Base-by-base conservation (phyloP, 2,113 vertebrate species). In the Vireo altiloquus region DNA sequence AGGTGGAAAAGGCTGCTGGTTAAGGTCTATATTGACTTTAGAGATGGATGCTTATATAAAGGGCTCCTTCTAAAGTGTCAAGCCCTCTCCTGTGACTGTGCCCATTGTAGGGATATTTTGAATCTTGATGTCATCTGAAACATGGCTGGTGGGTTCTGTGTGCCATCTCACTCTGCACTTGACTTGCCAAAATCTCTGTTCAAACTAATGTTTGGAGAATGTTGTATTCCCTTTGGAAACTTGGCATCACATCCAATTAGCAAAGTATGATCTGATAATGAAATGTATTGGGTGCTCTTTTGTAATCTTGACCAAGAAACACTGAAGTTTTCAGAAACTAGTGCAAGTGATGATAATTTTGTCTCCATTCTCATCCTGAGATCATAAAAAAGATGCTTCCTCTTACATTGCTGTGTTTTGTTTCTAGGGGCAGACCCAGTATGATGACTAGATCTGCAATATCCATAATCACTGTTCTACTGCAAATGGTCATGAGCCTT, bases 141-240 rank as follows among this genome's bases (percentile, higher is more conserved):
- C 23, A 2, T 0, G 1, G 35, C 1, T 3, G 23, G 9, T 52
- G 33, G 19, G 6, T 63, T 91, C 50, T 65, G 10, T 47, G 30
- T 57, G n/a, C 31, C 22, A 22, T 61, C 28, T 49, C 30, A 4
- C 10, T 47, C 35, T 83, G 9, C 40, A 16, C 16, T 64, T 75
- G 22, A 20, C n/a, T 63, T 69, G 37, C 63, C 46, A 77, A 47
- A 86, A 94, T 12, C 23, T 61, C 10, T 57, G 6, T 37, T 72
- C 28, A 53, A 4, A 25, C 7, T 31, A 61, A 11, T 31, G 20
- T 61, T 69, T 83, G 33, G 50, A 23, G 24, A 81, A 21, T 65
- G 23, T 15, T 44, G 7, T 78, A 14, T 88, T 68, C 10, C 28
- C 14, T 31, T 68, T 47, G 40, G 15, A 76, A 72, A 57, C 22